Conservation (phyloP, 2,113 vertebrate species). For the Microcebus tavaratra region DNA sequence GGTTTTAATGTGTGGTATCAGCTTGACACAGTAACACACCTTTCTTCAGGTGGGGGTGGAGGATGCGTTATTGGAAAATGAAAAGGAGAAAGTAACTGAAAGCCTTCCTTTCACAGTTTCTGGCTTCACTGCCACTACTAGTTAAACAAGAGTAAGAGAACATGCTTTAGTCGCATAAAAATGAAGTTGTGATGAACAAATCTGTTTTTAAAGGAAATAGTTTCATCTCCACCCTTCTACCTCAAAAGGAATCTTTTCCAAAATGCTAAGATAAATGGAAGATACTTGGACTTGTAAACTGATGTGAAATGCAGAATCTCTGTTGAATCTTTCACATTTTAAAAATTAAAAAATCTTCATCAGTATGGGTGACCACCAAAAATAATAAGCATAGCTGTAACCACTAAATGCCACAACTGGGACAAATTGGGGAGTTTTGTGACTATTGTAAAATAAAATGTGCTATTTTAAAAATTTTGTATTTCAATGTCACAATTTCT, state of each 20-base stretch:
- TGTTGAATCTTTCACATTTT: neutral
- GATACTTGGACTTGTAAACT: neutral
- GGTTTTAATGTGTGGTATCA: neutral
- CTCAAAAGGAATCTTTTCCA: neutral
- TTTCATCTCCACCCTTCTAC: neutral
- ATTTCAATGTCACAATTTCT: constrained; percentile 22
- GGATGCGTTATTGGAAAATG: neutral
- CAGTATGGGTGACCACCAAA: neutral
- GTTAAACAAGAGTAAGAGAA: constrained; percentile 33
- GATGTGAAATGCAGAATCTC: neutral
- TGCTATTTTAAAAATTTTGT: constrained; percentile 44
- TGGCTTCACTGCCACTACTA: neutral
- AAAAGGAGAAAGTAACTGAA: constrained; percentile 55
- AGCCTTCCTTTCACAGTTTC: constrained; percentile 56
- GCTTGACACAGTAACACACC: neutral
- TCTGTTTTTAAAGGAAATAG: neutral
- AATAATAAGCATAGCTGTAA: neutral
- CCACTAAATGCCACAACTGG: neutral
- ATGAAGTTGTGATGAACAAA: neutral
- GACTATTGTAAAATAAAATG: constrained; percentile 71
- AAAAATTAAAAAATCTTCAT: constrained; percentile 32
- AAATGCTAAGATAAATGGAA: neutral
- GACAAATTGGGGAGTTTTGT: neutral
- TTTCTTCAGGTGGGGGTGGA: neutral
- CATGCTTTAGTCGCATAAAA: neutral